Conservation (phyloP, 37 sponge, comb jelly and placozoan species). For the Aplysina aerophoba region DNA sequence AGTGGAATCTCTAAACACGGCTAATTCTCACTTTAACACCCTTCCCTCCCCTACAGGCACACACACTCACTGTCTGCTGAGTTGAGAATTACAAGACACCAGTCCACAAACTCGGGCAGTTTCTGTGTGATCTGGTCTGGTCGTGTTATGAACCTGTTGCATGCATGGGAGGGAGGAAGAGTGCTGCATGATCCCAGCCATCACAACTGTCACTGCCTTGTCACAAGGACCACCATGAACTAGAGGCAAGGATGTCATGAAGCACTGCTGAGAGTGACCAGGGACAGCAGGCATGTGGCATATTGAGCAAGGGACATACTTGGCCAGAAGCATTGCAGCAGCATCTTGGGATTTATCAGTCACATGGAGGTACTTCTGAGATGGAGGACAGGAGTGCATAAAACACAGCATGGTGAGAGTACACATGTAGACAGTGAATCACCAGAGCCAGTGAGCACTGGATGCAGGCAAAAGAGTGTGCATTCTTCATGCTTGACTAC, state of each 20-base stretch:
- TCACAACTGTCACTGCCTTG: not conserved
- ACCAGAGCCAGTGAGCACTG: too few species aligned
- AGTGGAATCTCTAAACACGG: too few species aligned
- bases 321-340: slow-evolving; percentile 82
- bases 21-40: too few species aligned
- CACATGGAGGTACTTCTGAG: slow-evolving; percentile 70
- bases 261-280: not conserved
- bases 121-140: slow-evolving; percentile 75
- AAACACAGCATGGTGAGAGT: too few species aligned
- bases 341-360: slow-evolving; percentile 92
- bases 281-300: not conserved
- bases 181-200: not conserved
- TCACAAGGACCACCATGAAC: not conserved
- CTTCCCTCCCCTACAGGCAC: too few species aligned
- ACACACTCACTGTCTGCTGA: slow-evolving; percentile 43
- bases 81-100: slow-evolving; percentile 48
- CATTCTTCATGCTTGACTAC: too few species aligned
- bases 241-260: too few species aligned
- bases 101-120: slow-evolving; percentile 72
- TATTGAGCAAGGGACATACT: slow-evolving; percentile 34
- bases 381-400: not conserved
- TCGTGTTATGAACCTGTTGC: slow-evolving; percentile 71
- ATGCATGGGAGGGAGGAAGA: not conserved
- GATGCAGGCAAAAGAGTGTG: too few species aligned
- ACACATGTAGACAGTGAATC: too few species aligned